Percentiles rank a stretch among this genome's conserved stretches.
Conservation (phyloP, 2,113 vertebrate genomes). For the Phainopepla nitens region DNA sequence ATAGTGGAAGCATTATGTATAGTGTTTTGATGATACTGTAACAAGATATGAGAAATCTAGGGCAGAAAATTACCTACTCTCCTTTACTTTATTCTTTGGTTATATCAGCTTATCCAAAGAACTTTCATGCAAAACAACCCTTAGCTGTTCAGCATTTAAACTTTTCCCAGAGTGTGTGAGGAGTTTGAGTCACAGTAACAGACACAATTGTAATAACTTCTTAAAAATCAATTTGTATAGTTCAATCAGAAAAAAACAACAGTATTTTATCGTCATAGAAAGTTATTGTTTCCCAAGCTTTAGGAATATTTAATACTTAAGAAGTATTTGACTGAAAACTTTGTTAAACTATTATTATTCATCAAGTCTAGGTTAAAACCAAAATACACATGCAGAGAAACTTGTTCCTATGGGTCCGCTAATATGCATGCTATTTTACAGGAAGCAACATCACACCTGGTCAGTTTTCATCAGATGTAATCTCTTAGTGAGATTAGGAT, state of each 20-base stretch:
- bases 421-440: neutral
- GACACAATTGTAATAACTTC: neutral
- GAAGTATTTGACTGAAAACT: neutral
- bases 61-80: neutral
- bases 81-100: neutral
- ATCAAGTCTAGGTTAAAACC: neutral
- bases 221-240: neutral
- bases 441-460: neutral
- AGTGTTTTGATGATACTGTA: neutral
- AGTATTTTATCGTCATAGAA: neutral
- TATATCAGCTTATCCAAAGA: neutral
- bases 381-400: neutral
- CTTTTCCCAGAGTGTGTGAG: neutral
- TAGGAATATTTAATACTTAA: too few species aligned
- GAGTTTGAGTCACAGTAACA: neutral
- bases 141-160: neutral
- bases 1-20: neutral
- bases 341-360: neutral
- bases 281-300: neutral
- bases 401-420: neutral
- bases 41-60: neutral
- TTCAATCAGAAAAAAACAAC: neutral
- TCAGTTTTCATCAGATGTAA: neutral
- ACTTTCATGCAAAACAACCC: neutral
- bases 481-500: neutral